Percentiles rank a stretch among this genome's conserved stretches.
These are phyloP conservation scores for Cricetomys ansorgei DNA, from an alignment of 2,113 vertebrate genomes.

Conservation along the genomic window DNA sequence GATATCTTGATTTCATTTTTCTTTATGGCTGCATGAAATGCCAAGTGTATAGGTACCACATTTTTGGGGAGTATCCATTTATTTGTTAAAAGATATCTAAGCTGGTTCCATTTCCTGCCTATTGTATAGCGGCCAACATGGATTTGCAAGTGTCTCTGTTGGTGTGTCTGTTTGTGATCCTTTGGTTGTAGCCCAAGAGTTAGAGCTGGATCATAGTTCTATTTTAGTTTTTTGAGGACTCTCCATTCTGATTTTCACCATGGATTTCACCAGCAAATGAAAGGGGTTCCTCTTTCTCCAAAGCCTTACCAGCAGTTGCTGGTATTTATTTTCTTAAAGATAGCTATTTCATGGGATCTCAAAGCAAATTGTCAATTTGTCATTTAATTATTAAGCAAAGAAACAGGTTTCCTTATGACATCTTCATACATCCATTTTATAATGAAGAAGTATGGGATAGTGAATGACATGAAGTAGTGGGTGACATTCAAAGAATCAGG, in stretches of 20 bases:
- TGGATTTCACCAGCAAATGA: background rate
- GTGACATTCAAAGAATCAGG: background rate
- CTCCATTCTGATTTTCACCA: background rate
- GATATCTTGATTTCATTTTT: background rate
- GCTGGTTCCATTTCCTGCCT: background rate
- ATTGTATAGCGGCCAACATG: background rate
- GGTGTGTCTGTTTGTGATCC: background rate
- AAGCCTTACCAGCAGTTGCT: background rate
- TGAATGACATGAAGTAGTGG: conserved; percentile 32
- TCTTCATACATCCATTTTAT: background rate
- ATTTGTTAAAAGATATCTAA: background rate
- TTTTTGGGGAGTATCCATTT: background rate
- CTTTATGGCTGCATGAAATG: background rate
- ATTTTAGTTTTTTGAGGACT: background rate
- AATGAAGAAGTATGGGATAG: background rate
- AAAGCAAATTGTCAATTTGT: background rate
- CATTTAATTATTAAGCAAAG: background rate
- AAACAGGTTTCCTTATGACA: background rate
- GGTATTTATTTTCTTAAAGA: background rate
- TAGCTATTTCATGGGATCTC: background rate
- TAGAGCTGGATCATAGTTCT: background rate
- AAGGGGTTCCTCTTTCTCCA: background rate
- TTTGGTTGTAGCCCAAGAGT: background rate
- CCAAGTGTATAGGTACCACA: background rate
- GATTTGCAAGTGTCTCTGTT: background rate